These are phyloP conservation scores for Pseudomyrmex pallidus DNA, from an alignment of 1,140 invertebrate species.

Conservation along the genomic window DNA sequence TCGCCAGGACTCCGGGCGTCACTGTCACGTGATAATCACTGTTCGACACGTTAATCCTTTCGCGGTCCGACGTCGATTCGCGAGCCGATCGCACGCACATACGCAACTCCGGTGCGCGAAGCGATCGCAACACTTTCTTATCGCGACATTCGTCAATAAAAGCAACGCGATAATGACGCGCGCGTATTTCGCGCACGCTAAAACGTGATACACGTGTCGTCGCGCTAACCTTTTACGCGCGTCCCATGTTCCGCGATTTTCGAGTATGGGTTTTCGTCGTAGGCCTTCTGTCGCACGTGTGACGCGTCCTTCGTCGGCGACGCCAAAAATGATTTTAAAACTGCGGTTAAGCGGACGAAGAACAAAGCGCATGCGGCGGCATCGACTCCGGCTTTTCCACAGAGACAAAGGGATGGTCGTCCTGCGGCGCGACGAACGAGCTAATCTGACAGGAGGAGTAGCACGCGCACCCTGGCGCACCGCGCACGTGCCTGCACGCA, in stretches of 20 bases:
- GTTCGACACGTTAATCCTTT: slow-evolving; percentile 2
- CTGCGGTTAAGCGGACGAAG: neutral
- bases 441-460: slow-evolving; percentile 62
- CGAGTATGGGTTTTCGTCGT: too few relatives aligned
- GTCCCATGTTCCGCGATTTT: too few relatives aligned
- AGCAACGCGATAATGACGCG: too few relatives aligned
- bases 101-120: neutral
- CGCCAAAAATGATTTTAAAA: too few relatives aligned
- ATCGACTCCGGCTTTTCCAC: slow-evolving; percentile 61
- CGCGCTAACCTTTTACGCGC: too few relatives aligned
- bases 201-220: too few relatives aligned
- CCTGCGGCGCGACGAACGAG: slow-evolving; percentile 66
- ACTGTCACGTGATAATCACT: slow-evolving; percentile 29
- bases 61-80: slow-evolving; percentile 42
- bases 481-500: slow-evolving; percentile 66
- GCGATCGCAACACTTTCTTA: neutral
- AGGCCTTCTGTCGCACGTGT: too few relatives aligned
- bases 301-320: too few relatives aligned
- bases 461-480: slow-evolving; percentile 62
- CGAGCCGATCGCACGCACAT: neutral
- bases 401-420: slow-evolving; percentile 57
- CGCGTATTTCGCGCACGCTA: too few relatives aligned
- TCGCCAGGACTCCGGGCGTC: slow-evolving; percentile 2
- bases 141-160: too few relatives aligned
- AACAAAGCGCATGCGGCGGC: slow-evolving; percentile 9